Evolutionary conservation across 2,113 vertebrate species (phyloP).

Genomic region (Chaetops frenatus): DNA sequence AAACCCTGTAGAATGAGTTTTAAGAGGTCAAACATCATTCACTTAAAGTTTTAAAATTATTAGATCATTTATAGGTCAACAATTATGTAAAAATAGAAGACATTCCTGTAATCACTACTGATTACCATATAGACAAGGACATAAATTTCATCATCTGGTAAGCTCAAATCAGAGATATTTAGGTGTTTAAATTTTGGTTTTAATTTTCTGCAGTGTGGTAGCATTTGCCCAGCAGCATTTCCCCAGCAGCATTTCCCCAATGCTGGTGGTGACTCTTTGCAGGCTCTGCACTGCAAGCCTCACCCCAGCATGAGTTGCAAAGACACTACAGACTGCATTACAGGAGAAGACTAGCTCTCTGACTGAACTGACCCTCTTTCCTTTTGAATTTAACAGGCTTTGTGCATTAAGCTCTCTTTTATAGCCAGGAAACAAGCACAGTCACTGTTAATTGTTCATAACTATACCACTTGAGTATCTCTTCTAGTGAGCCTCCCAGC

Average conservation of each 20-base stretch:
- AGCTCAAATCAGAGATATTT: neutral
- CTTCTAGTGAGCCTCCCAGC: neutral
- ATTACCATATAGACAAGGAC: neutral
- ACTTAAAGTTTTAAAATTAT: neutral
- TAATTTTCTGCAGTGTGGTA: neutral
- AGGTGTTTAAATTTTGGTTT: neutral
- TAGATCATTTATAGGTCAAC: neutral
- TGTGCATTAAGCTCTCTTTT: neutral
- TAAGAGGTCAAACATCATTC: accelerated
- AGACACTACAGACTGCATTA: neutral
- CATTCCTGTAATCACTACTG: neutral
- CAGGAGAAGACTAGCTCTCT: neutral
- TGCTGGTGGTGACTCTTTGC: neutral
- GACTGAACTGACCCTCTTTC: neutral
- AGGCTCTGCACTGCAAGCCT: neutral
- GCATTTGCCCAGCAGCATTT: too few relatives aligned
- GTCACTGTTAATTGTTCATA: neutral
- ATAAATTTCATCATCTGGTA: neutral
- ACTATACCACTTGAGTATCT: neutral
- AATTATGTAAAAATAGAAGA: neutral
- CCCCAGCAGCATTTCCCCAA: neutral
- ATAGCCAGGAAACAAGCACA: neutral
- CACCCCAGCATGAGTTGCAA: neutral
- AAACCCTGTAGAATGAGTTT: neutral
- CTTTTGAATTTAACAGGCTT: neutral